Evolutionary conservation across 2,113 vertebrate genomes (phyloP).

Genomic region (Eudyptes chrysolophus): DNA sequence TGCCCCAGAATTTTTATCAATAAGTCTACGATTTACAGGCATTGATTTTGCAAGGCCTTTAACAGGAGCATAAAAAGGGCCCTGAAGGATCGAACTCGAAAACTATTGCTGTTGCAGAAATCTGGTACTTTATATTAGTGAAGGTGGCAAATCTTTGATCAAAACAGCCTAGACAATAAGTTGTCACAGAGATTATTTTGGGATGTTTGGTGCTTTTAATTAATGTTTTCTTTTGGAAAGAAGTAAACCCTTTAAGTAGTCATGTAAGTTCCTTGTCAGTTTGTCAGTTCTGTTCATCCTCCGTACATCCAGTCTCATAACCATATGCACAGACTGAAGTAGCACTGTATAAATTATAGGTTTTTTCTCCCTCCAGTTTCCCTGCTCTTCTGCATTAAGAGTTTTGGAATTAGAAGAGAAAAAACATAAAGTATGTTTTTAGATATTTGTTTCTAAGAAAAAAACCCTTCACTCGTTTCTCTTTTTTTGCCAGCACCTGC

Average conservation of each 20-base stretch:
- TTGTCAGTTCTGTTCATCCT: not conserved
- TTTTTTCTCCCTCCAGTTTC: not conserved
- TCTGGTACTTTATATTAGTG: slow-evolving; percentile 32
- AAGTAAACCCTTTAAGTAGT: not conserved
- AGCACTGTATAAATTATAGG: not conserved
- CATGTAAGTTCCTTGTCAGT: not conserved
- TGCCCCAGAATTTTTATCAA: slow-evolving; percentile 75
- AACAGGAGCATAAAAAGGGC: slow-evolving; percentile 62
- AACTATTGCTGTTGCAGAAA: slow-evolving; percentile 70
- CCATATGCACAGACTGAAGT: not conserved
- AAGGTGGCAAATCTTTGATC: slow-evolving; percentile 57
- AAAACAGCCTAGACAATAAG: slow-evolving; percentile 52
- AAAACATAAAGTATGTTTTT: not conserved
- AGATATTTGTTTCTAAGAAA: slow-evolving; percentile 14
- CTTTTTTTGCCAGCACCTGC: not conserved
- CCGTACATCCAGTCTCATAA: not conserved
- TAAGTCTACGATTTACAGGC: slow-evolving; percentile 73
- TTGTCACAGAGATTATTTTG: slow-evolving; percentile 41
- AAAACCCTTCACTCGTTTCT: not conserved
- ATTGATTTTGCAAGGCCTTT: slow-evolving; percentile 70
- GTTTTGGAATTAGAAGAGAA: not conserved
- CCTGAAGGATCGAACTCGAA: slow-evolving; percentile 63
- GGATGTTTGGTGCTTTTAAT: slow-evolving; percentile 16
- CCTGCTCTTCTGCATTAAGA: not conserved
- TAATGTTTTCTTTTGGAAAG: not conserved